phyloP scores from a whole-genome alignment of 1,140 invertebrate genomes.

The Drosophila jambulina region DNA sequence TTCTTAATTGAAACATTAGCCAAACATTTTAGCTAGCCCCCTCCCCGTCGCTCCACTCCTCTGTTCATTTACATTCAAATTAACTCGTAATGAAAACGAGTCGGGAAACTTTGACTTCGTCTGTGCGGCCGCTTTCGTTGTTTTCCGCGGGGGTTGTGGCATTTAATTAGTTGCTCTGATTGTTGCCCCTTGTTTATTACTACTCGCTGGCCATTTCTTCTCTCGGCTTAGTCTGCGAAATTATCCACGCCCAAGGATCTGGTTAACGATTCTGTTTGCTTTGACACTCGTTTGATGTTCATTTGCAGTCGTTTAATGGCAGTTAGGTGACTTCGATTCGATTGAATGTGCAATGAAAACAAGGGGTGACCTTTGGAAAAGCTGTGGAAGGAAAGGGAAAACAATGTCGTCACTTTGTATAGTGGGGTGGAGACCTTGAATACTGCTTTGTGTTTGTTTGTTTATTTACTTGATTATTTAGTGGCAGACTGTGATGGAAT shows the following conservation, averaged over 20 bases:
- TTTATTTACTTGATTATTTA: neutral
- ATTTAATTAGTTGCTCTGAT: conserved; percentile 82
- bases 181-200: conserved; percentile 52
- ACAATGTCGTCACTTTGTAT: conserved; percentile 16
- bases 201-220: conserved; percentile 69
- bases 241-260: conserved; percentile 51
- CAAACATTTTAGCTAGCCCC: conserved; percentile 71
- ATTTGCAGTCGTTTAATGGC: conserved; percentile 42
- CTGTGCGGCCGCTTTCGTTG: conserved; percentile 14
- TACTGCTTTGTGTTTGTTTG: neutral
- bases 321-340: conserved; percentile 14
- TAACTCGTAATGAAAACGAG: conserved; percentile 84
- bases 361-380: conserved; percentile 20
- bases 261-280: conserved; percentile 58
- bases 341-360: conserved; percentile 30
- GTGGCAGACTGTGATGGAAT: neutral
- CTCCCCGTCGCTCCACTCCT: conserved; percentile 7
- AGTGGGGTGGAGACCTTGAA: neutral
- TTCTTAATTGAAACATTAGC: conserved; percentile 84
- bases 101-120: conserved; percentile 64
- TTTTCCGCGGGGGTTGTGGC: conserved; percentile 64
- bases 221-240: conserved; percentile 56
- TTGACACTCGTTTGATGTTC: conserved; percentile 61
- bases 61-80: conserved; percentile 84
- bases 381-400: conserved; percentile 6